These are phyloP conservation scores for Oryzias melastigma DNA, from an alignment of 2,113 vertebrate genomes.

Conservation along the genomic window DNA sequence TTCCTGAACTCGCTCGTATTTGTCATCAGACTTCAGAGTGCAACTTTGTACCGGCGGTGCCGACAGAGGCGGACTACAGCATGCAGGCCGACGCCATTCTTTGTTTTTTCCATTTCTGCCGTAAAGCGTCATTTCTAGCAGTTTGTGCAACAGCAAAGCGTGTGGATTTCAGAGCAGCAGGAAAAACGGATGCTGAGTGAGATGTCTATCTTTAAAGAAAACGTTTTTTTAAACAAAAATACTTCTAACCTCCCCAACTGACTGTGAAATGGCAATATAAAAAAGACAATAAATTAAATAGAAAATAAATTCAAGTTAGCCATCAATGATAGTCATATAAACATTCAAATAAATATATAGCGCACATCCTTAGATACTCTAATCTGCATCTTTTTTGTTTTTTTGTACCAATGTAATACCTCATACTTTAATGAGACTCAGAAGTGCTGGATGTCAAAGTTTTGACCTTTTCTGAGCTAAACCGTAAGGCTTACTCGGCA, in stretches of 20 bases:
- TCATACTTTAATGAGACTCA: conserved; percentile 1
- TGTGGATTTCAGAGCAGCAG: conserved; percentile 45
- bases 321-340: conserved; percentile 46
- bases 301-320: conserved; percentile 73
- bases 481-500: conserved; percentile 54
- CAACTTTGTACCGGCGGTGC: conserved; percentile 43
- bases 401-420: conserved; percentile 6
- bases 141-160: conserved; percentile 59
- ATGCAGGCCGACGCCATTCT: conserved; percentile 53
- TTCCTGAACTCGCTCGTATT: conserved; percentile 53
- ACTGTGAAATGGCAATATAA: conserved; percentile 37
- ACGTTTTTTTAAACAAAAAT: conserved; percentile 45
- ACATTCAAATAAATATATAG: conserved; percentile 68
- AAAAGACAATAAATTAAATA: conserved; percentile 69
- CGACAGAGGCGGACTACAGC: conserved; percentile 55
- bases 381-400: background rate
- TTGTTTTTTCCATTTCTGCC: conserved; percentile 31
- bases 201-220: conserved; percentile 43
- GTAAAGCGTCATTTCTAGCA: conserved; percentile 51
- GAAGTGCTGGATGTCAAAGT: conserved; percentile 35
- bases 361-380: conserved; percentile 30
- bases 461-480: conserved; percentile 37
- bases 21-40: conserved; percentile 61
- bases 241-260: conserved; percentile 45
- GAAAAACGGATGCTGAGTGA: conserved; percentile 34